These are phyloP conservation scores for Crotophaga sulcirostris DNA, from an alignment of 2,113 vertebrate species.

Conservation along the genomic window DNA sequence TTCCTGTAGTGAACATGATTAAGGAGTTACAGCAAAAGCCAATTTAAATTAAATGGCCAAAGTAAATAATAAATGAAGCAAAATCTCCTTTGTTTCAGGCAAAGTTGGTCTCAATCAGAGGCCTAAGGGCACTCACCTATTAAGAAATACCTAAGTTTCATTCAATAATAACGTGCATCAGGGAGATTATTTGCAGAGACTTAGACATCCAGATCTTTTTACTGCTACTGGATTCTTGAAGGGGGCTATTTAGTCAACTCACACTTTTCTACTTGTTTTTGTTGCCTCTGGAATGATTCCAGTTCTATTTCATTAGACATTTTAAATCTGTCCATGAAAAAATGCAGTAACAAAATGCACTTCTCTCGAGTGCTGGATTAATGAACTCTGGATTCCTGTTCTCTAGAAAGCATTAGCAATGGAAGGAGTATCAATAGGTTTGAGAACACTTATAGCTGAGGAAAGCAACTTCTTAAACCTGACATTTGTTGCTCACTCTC, in stretches of 20 bases:
- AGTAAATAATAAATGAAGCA: slow-evolving; percentile 44
- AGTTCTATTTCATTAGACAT: not conserved
- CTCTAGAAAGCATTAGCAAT: not conserved
- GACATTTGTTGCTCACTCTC: not conserved
- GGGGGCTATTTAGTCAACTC: not conserved
- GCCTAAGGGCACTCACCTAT: not conserved
- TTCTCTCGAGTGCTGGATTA: not conserved
- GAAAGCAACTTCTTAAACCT: not conserved
- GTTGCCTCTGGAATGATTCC: not conserved
- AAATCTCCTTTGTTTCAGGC: slow-evolving; percentile 18
- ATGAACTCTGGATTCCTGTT: not conserved
- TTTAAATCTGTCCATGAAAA: not conserved
- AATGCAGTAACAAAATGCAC: not conserved
- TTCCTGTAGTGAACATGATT: not conserved
- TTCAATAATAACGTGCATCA: not conserved
- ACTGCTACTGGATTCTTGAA: not conserved
- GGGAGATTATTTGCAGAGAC: not conserved
- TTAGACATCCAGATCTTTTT: not conserved
- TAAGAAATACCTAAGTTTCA: not conserved
- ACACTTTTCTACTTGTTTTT: not conserved
- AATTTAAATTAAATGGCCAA: slow-evolving; percentile 36
- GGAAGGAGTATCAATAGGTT: not conserved
- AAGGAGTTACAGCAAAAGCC: slow-evolving; percentile 8
- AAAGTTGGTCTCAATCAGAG: not conserved
- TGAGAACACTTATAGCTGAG: not conserved